These are phyloP conservation scores for Trinorchestia longiramus DNA, from an alignment of 1,140 invertebrate species.

Conservation along the genomic window DNA sequence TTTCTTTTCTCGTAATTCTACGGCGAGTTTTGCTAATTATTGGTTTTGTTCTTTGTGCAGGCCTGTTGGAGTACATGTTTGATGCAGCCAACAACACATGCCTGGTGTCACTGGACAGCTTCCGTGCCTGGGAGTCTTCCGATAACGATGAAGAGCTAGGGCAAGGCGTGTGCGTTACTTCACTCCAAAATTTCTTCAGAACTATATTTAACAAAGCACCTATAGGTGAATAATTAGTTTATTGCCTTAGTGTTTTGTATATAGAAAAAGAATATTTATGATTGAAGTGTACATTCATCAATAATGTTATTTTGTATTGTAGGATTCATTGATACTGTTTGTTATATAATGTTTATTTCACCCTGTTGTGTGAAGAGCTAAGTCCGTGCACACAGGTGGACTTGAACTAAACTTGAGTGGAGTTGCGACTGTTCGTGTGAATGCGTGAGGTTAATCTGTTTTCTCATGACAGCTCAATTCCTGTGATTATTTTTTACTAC, in stretches of 20 bases:
- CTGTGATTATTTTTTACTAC: constrained; percentile 48
- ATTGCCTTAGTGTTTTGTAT: constrained; percentile 55
- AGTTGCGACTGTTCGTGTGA: constrained; percentile 42
- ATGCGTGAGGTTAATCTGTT: constrained; percentile 49
- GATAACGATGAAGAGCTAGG: not conserved
- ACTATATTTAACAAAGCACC: constrained; percentile 19
- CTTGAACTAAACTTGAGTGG: constrained; percentile 4
- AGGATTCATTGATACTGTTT: constrained; percentile 38
- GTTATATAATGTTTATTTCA: constrained; percentile 44
- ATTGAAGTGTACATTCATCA: constrained; percentile 41
- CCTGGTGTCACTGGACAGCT: constrained; percentile 3
- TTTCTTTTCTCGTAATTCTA: too few species aligned
- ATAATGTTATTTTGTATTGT: constrained; percentile 52
- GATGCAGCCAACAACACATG: not conserved
- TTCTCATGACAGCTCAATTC: constrained; percentile 55
- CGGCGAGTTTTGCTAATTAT: not conserved
- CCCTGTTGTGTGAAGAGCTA: not conserved
- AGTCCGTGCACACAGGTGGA: not conserved
- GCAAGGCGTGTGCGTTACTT: constrained; percentile 14
- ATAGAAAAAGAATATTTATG: constrained; percentile 49
- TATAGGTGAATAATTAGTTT: constrained; percentile 17
- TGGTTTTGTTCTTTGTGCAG: not conserved
- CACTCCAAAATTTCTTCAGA: not conserved
- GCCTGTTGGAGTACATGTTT: not conserved
- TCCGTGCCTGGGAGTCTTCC: constrained; percentile 7